These are phyloP conservation scores for Papilio polyxenes DNA, from an alignment of 1,140 invertebrate species.

Conservation along the genomic window DNA sequence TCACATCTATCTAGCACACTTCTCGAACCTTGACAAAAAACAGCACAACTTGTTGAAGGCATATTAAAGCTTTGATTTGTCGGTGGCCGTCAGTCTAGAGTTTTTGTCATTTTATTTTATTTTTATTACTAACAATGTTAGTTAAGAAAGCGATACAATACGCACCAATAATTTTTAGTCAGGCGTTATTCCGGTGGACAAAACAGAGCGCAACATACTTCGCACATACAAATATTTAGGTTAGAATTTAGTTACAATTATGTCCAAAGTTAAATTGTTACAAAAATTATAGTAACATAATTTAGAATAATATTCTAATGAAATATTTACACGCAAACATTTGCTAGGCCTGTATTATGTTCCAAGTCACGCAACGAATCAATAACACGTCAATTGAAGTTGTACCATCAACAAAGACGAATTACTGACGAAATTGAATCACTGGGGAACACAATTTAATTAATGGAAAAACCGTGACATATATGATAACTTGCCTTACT, in stretches of 20 bases:
- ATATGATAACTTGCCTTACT: not conserved
- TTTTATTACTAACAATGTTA: not conserved
- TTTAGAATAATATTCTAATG: no score
- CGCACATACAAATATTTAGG: not conserved
- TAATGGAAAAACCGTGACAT: not conserved
- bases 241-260: not conserved
- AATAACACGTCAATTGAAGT: not conserved
- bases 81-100: no score
- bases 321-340: no score
- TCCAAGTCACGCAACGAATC: not conserved
- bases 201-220: conserved; percentile 9
- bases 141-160: not conserved
- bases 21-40: no score
- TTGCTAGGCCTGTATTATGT: not conserved
- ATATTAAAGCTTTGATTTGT: not conserved
- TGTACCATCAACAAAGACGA: not conserved
- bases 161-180: conserved; percentile 14
- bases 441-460: not conserved
- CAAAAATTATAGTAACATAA: no score
- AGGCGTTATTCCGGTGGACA: not conserved
- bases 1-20: no score
- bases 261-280: no score
- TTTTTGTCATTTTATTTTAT: no score
- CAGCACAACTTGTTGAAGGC: no score
- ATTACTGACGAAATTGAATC: not conserved